Conservation (phyloP, 1,140 invertebrate species). For the Caenorhabditis latens region DNA sequence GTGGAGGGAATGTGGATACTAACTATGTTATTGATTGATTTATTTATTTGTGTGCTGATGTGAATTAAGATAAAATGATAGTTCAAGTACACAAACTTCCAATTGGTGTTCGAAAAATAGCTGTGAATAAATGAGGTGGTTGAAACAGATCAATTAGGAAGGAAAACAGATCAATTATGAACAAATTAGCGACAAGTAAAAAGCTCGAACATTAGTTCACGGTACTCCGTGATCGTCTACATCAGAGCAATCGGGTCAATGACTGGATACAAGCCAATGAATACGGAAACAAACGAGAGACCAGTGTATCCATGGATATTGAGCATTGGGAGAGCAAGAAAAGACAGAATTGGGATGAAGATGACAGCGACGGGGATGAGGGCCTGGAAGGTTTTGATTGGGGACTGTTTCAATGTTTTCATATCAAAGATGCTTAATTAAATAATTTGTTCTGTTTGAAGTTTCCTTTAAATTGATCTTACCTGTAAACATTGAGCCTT, state of each 20-base stretch:
- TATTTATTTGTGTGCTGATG: neutral
- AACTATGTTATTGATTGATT: constrained; percentile 1
- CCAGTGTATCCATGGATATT: neutral
- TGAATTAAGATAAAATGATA: neutral
- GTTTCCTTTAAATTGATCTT: no score
- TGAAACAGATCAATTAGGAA: no score
- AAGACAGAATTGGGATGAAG: neutral
- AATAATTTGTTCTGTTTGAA: no score
- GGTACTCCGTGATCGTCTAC: neutral
- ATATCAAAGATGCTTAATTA: neutral
- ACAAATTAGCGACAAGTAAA: no score
- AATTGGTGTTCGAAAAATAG: no score
- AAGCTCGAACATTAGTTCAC: neutral
- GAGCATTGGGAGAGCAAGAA: neutral
- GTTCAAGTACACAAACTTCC: no score
- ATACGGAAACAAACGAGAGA: neutral
- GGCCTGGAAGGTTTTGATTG: neutral
- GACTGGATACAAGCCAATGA: neutral
- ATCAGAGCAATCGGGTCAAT: neutral
- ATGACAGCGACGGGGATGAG: neutral
- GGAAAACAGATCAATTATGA: no score
- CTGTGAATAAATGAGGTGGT: no score
- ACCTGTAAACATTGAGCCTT: no score
- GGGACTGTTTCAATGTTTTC: neutral
- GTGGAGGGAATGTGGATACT: constrained; percentile 62